Evolutionary conservation across 1,140 invertebrate genomes (phyloP), one percentile per base, ranked within the genome.

Genomic region (Apis mellifera): DNA sequence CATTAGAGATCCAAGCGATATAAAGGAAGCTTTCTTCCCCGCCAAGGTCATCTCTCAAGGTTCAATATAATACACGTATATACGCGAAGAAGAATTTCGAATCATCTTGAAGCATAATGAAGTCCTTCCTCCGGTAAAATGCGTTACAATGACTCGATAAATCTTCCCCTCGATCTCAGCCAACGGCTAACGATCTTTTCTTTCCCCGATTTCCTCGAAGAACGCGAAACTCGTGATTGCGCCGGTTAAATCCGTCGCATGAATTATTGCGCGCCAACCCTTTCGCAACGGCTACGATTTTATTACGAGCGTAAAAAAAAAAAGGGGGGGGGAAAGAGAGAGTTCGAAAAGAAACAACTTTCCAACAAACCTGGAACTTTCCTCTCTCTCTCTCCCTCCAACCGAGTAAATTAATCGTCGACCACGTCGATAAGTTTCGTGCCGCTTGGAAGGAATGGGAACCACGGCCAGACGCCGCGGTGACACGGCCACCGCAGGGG

Each of bases 351-450:
- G 32, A 42, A 42, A 42, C 32, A 42, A 42, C 32, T 42, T 42
- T 42, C 32, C 32, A 42, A 42, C 32, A 42, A 42, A 42, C 32
- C 32, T 42, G 32, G 4, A 42, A 42, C 32, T 42, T 42, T 42
- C 32, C 32, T 42, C 5, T 42, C 42, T 66, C 19, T 11, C 54
- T 4, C 19, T 19, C 54, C 12, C 77, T 50, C 66, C 65, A 72
- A 69, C 17, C 78, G 59, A 77, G 54, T 86, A 77, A 88, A 88
- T 88, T 88, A 88, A 88, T 87, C 32, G 83, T 66, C 54, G 62
- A 48, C 52, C 66, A 64, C 83, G 71, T 84, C 85, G 78, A 86
- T 84, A 87, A 86, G 82, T 87, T 87, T 74, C 66, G 68, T 52
- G 77, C 50, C 50, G 69, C 3, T 65, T 77, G 55, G 57, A 78